Base-by-base conservation (phyloP, 2,888 invertebrate genomes). In the Mythimna lalbum region DNA sequence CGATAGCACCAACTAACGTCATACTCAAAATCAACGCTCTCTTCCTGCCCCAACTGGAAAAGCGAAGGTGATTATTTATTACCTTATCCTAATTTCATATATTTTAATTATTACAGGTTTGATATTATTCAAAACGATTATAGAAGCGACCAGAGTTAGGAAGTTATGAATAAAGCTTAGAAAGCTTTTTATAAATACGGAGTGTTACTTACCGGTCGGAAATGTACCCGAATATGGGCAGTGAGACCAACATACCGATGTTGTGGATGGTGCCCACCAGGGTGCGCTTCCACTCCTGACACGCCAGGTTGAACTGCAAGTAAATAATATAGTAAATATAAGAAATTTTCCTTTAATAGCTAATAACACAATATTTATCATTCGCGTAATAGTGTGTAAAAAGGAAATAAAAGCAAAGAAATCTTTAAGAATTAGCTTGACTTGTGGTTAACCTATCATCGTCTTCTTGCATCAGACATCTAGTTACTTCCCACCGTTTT, bases 221-320 rank as follows among this genome's bases (percentile, higher is more conserved):
- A 56, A 98, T 93, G 78, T 97, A 96, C 69, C 98, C 98, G 4
- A 97, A 94, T 63, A 98, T 95, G 4, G 97, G 97, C 84, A 98
- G 95, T 2, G 98, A 97, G 64, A 97, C 95, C 87, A 98, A 96
- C 93, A 97, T 97, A 61, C 98, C 98, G 76, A 97, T 90, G 90
- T 97, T 98, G 91, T 98, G 97, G 27, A 98, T 93, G 33, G 98
- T 98, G 33, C 98, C 98, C 69, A 98, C 97, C 86, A 98, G 90
- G 0, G 98, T 97, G 69, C 98, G 93, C 93, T 97, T 97, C 98
- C 98, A 98, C 96, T 95, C 96, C 73, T 97, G 96, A 50, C 96
- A 96, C 12, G 95, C 95, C 80, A 96, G 86, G 79, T 93, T 90
- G 83, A 96, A 95, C 96, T 96, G 92, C 0, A 91, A 91, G 36